Base-by-base conservation (phyloP, 2,113 vertebrate genomes). In the Alligator sinensis region DNA sequence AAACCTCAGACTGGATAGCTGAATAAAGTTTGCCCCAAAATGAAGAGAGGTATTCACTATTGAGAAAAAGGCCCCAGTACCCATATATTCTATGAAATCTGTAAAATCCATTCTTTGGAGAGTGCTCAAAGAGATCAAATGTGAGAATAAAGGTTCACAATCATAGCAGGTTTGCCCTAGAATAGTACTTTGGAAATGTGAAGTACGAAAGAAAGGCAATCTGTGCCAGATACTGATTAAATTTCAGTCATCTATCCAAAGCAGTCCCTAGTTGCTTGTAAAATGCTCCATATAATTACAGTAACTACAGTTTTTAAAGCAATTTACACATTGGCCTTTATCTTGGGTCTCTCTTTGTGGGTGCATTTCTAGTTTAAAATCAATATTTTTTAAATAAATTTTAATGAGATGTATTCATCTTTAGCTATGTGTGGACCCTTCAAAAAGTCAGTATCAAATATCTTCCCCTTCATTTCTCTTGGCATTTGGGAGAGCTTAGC, bases 261-360 rank as follows among this genome's bases (percentile, higher is more conserved):
- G 96, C 90, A 96, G 94, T 97, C 97, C 97, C 98, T 87, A 77
- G 97, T 55, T 97, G 97, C 98, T 98, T 98, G 97, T 98, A 98
- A 98, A 98, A 98, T 98, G 97, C 92, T 98, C 95, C 91, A 94
- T 97, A 97, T 98, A 98, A 98, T 98, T 98, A 98, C 96, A 97
- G 96, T 97, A 98, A 98, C 97, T 97, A 97, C 24, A 82, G 84
- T 96, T 98, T 97, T 98, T 97, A 97, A 97, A 98, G 94, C 96
- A 97, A 97, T 98, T 98, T 98, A 97, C 97, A 98, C 97, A 97
- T 97, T 98, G 97, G 94, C 96, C 96, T 97, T 97, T 98, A 95
- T 97, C 96, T 91, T 80, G 91, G 88, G 94, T 96, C 96, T 97
- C 93, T 97, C 95, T 98, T 97, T 95, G 94, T 96, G 92, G 96